Conservation (phyloP, 2,797 vertebrate species). For the Muscicapa comitata region DNA sequence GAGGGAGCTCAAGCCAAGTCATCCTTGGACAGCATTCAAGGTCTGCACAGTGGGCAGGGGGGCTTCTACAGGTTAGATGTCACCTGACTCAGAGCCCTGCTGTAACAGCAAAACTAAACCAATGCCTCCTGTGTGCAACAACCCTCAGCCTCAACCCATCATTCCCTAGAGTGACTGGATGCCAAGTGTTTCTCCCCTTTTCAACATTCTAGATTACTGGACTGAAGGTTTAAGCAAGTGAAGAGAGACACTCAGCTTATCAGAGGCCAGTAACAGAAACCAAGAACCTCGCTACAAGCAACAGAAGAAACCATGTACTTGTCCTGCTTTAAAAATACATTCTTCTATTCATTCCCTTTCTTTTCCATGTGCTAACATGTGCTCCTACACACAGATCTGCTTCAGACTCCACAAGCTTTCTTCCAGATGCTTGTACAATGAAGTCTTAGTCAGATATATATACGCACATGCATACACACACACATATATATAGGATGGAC, state of each 20-base stretch:
- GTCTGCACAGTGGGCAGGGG: accelerated
- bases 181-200: not conserved
- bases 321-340: not conserved
- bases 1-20: not conserved
- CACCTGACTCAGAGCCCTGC: not conserved
- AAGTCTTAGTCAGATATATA: not conserved
- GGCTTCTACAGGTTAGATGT: not conserved
- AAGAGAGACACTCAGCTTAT: accelerated
- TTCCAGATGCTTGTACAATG: not conserved
- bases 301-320: not conserved
- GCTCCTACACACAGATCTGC: not conserved
- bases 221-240: not conserved
- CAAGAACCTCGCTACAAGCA: not conserved
- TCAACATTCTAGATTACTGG: not conserved
- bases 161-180: not conserved
- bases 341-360: not conserved
- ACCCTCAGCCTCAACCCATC: not conserved
- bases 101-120: not conserved
- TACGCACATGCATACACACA: accelerated
- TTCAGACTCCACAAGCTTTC: not conserved
- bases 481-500: accelerated
- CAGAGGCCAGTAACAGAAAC: not conserved
- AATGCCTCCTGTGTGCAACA: not conserved
- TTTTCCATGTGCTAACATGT: not conserved
- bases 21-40: not conserved